Conservation (phyloP, 2,113 vertebrate species). For the Otocyon megalotis region DNA sequence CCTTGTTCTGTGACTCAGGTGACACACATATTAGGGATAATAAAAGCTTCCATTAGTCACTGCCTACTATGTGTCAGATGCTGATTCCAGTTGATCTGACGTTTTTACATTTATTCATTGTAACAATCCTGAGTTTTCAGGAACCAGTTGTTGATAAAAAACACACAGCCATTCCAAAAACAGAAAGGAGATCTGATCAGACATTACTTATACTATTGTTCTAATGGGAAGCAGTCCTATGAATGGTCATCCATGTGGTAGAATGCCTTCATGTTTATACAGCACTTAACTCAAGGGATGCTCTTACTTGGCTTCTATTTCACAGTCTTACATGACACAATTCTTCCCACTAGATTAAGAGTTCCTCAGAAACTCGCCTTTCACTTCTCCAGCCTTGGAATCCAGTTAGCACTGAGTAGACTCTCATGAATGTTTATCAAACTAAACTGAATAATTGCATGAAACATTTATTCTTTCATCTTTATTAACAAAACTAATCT, state of each 20-base stretch:
- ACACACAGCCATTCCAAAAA: background rate
- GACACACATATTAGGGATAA: background rate
- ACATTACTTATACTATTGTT: conserved; percentile 5
- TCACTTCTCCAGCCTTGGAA: conserved; percentile 28
- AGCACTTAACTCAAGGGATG: background rate
- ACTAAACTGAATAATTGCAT: background rate
- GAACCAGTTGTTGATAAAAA: background rate
- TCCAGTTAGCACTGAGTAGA: background rate
- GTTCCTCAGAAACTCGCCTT: background rate
- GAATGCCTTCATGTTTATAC: background rate
- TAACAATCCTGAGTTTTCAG: conserved; percentile 15
- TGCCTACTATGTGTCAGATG: background rate
- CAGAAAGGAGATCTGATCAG: background rate
- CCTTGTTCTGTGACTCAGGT: background rate
- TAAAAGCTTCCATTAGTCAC: conserved; percentile 13
- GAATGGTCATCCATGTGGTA: background rate
- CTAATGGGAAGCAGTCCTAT: background rate
- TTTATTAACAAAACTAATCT: background rate
- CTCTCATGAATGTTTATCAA: background rate
- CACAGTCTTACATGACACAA: background rate
- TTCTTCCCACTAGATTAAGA: background rate
- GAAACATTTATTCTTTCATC: background rate
- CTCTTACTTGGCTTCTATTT: background rate
- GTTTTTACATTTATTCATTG: background rate
- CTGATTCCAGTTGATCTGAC: background rate